Base-by-base conservation (phyloP, 2,797 vertebrate species). In the Melanotaenia trifasciata region DNA sequence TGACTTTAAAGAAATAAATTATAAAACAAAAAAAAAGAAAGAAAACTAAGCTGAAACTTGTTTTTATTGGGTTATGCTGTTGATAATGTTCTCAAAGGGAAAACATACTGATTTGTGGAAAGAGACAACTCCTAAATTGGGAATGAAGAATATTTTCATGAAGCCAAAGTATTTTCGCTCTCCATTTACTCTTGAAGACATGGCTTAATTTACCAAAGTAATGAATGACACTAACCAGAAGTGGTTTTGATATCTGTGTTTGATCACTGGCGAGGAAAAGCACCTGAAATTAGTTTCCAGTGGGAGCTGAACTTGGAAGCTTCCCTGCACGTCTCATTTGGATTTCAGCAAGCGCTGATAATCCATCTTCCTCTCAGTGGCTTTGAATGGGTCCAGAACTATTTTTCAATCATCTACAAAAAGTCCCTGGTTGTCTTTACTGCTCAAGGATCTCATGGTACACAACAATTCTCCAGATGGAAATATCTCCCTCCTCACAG, bases 381-480 rank as follows among this genome's bases (percentile, higher is more conserved):
- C 74, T 79, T 63, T 83, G 65, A 85, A 78, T 62, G 74, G 35
- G 58, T 74, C 28, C 83, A 83, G 78, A 74, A 81, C 73, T 89
- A 81, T 90, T 91, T 88, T 89, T 83, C 53, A 11, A 72, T 80
- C 77, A 73, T 78, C 69, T 72, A 64, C 83, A 85, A 66, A 90
- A 92, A 77, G 76, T 87, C 84, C 85, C 75, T 78, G 76, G 63
- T 89, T 67, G 67, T 90, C 54, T 32, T 68, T 4, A 18, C 70
- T 65, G 76, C 64, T 71, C 24, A 5, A 77, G 70, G 72, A 87
- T 93, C 90, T 93, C 91, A 84, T 84, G 84, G 79, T 79, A 30
- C 73, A 81, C 78, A 76, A 78, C 78, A 45, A 92, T 93, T 94
- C 91, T 92, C 92, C 93, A 81, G 93, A 93, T 93, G 90, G 85